Percentiles rank a stretch among this genome's conserved stretches.
These are phyloP conservation scores for Sylvilagus floridanus DNA, from an alignment of 2,797 vertebrate genomes.

Conservation along the genomic window DNA sequence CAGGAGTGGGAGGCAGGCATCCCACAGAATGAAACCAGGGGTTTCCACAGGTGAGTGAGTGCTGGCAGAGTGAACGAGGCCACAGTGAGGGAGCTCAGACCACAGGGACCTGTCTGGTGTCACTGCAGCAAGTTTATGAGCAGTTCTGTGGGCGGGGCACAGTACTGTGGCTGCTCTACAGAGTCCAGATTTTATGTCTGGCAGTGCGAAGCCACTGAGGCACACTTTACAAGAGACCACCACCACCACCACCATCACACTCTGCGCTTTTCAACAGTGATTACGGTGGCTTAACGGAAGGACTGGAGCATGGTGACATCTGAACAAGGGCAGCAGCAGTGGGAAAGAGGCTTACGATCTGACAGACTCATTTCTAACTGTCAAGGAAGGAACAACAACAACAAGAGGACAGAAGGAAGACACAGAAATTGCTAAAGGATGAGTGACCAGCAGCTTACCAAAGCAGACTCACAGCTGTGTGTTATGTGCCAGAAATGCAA, in stretches of 20 bases:
- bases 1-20: background rate
- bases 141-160: background rate
- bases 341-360: background rate
- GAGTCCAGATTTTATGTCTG: background rate
- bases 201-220: background rate
- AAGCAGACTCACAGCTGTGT: background rate
- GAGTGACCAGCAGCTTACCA: background rate
- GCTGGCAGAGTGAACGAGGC: too few relatives aligned
- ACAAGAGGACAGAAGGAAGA: background rate
- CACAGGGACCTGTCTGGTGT: rapidly evolving
- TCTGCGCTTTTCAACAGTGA: background rate
- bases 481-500: background rate
- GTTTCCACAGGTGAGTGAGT: background rate
- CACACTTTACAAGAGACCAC: background rate
- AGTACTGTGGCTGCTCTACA: background rate
- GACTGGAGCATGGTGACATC: background rate
- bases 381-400: background rate
- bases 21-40: background rate
- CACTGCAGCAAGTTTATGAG: background rate
- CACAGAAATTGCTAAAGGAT: background rate
- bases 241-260: background rate
- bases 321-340: background rate
- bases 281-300: background rate
- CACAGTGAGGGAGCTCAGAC: background rate
- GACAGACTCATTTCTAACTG: background rate